Base-by-base conservation (phyloP, 2,888 invertebrate species). In the Trissolcus japonicus region DNA sequence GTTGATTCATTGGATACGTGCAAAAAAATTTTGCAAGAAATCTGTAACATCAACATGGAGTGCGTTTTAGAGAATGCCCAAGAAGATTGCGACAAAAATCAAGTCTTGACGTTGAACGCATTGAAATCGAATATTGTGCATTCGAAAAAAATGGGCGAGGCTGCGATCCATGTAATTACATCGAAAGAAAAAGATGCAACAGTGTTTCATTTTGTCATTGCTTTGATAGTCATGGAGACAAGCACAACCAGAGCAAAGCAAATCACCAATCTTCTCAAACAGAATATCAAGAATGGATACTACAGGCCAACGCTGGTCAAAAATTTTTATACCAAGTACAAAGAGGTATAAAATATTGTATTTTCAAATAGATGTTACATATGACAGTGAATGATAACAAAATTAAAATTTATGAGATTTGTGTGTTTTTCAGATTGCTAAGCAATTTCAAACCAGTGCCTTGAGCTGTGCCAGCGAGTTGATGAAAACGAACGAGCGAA, bases 181-280 rank as follows among this genome's bases (percentile, higher is more conserved):
- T 88, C 85, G 65, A 90, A 92, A 63, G 91, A 91, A 84, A 87
- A 90, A 48, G 92, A 92, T 71, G 91, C 92, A 76, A 93, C 93
- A 88, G 91, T 94, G 0, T 90, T 95, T 75, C 95, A 95, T 88
- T 90, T 94, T 60, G 88, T 94, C 78, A 86, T 95, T 16, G 85
- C 94, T n/a, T 90, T 94, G 80, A 87, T 94, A 17, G 92, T 93
- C 80, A 90, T 92, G n/a, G 91, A 91, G 1, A 59, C 55, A 4
- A 69, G 76, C 19, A 9, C 68, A 7, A 19, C 69, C 9, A 68
- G 83, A 59, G 92, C 92, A 80, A 92, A 92, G 82, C 91, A 91
- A 76, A 90, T 94, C 16, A 93, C 94, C 85, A 90, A 90, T 78
- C 83, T 93, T 48, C 90, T 95, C 75, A 92, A 91, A 83, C 92